Conservation (phyloP, 2,888 invertebrate genomes). For the Drepanosiphum platanoidis region DNA sequence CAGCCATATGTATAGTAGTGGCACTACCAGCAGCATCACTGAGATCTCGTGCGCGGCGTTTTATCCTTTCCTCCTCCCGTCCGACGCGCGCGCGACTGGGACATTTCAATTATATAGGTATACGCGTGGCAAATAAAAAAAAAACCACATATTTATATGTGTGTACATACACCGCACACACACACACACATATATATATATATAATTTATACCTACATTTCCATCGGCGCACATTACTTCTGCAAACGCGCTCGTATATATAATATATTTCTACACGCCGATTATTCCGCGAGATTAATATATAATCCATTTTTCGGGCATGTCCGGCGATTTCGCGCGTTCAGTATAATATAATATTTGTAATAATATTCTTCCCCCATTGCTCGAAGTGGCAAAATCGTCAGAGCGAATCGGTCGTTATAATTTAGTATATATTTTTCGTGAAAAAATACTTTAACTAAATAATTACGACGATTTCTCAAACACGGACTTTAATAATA, state of each 20-base stretch:
- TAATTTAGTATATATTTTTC: no score
- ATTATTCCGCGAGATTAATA: neutral
- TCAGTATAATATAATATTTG: no score
- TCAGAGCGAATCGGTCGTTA: no score
- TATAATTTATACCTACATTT: neutral
- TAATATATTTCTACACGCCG: neutral
- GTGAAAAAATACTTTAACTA: no score
- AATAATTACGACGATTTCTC: neutral
- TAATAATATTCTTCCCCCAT: no score
- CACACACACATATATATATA: neutral
- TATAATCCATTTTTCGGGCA: neutral
- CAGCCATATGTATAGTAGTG: neutral
- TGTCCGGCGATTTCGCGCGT: no score
- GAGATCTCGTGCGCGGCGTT: neutral
- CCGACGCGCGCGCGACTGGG: neutral
- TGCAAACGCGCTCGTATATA: neutral
- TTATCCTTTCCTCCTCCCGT: neutral
- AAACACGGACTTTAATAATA: neutral
- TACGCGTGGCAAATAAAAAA: slow-evolving; percentile 5
- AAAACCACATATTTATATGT: neutral
- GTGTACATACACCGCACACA: neutral
- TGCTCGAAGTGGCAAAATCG: no score
- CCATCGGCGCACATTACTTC: no score
- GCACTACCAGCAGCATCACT: slow-evolving; percentile 6
- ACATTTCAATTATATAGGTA: slow-evolving; percentile 36